A percentile compares a stretch with the other conserved stretches of the same genome.
Conservation (phyloP, 2,113 vertebrate species). For the Larimichthys crocea region DNA sequence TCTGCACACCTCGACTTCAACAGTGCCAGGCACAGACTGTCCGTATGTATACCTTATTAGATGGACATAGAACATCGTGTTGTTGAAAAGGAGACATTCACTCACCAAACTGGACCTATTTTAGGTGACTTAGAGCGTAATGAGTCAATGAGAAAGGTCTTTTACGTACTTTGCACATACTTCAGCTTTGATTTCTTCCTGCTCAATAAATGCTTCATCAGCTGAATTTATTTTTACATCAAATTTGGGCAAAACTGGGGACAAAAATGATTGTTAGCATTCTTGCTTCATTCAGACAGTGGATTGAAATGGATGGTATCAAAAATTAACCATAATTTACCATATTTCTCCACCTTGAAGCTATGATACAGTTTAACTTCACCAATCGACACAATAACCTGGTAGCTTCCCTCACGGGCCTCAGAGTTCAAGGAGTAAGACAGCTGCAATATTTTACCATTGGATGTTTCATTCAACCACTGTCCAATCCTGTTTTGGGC, state of each 20-base stretch:
- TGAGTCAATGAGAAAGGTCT: neutral
- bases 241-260: conserved; percentile 81
- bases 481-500: conserved; percentile 71
- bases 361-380: neutral
- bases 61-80: neutral
- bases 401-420: conserved; percentile 69
- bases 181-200: conserved; percentile 51
- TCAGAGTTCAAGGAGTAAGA: conserved; percentile 77
- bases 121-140: neutral
- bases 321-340: conserved; percentile 42
- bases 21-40: conserved; percentile 77
- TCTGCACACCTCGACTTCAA: conserved; percentile 53
- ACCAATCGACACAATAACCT: conserved; percentile 34
- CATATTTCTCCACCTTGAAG: conserved; percentile 81
- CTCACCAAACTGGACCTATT: neutral
- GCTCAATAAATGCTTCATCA: conserved; percentile 45
- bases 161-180: conserved; percentile 78
- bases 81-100: neutral
- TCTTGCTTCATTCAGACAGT: neutral
- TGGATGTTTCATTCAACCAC: conserved; percentile 70
- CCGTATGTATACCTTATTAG: conserved; percentile 78
- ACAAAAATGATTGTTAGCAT: neutral
- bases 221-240: conserved; percentile 52
- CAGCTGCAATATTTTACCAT: conserved; percentile 70
- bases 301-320: neutral